phyloP scores from a whole-genome alignment of 2,888 invertebrate genomes.

The Augiades crinisus region DNA sequence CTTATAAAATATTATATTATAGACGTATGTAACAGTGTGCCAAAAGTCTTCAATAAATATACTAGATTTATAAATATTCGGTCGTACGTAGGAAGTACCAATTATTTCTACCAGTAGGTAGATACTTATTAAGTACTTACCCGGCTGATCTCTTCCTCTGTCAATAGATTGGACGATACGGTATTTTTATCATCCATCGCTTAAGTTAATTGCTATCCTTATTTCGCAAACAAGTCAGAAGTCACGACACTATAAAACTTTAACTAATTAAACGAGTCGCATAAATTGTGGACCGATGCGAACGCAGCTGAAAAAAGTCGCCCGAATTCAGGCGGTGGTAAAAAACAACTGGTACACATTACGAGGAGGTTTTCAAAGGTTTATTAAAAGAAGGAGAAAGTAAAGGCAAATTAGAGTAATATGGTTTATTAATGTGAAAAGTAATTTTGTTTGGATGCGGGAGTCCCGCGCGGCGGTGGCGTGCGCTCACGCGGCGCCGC shows the following conservation, averaged over 20 bases:
- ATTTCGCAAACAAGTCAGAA: conserved; percentile 22
- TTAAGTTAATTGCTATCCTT: conserved; percentile 32
- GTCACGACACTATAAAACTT: conserved; percentile 25
- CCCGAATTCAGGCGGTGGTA: conserved; percentile 68
- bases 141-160: conserved; percentile 72
- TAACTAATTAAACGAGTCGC: conserved; percentile 35
- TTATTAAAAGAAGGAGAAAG: conserved; percentile 78
- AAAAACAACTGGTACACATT: conserved; percentile 77
- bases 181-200: conserved; percentile 53
- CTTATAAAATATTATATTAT: too few species aligned
- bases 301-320: conserved; percentile 53
- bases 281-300: conserved; percentile 38
- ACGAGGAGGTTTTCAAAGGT: conserved; percentile 65
- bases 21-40: too few species aligned
- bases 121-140: conserved; percentile 42
- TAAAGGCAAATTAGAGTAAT: conserved; percentile 77
- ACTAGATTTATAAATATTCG: too few species aligned
- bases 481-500: conserved; percentile 55
- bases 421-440: conserved; percentile 77
- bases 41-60: too few species aligned
- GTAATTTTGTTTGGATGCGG: conserved; percentile 69
- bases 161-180: conserved; percentile 56
- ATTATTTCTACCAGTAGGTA: too few species aligned
- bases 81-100: too few species aligned
- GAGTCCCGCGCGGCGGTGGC: conserved; percentile 48